phyloP scores from a whole-genome alignment of 2,113 vertebrate species.

The Empidonax traillii region DNA sequence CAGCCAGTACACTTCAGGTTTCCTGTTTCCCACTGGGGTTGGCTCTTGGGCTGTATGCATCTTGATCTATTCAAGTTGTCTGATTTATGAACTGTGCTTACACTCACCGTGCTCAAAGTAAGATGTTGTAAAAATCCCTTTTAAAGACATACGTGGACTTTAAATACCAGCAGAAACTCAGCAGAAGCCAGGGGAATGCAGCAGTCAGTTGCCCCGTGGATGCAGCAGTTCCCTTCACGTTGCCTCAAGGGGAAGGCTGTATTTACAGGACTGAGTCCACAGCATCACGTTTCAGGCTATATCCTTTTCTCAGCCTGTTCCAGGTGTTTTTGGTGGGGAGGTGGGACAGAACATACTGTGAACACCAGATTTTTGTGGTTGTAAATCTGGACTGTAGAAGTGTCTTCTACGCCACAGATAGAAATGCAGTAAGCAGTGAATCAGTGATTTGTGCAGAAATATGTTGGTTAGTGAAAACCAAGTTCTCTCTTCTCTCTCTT shows the following conservation, averaged over 20 bases:
- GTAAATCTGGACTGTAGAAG: background rate
- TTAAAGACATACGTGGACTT: background rate
- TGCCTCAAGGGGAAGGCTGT: background rate
- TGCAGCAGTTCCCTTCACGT: background rate
- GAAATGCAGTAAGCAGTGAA: background rate
- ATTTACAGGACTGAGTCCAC: background rate
- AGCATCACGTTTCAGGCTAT: fast-evolving
- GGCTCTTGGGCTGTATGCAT: background rate
- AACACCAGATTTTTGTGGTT: background rate
- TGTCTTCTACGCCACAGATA: background rate
- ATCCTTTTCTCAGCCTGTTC: background rate
- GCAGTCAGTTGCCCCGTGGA: background rate
- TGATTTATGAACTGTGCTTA: background rate
- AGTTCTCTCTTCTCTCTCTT: background rate
- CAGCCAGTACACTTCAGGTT: background rate
- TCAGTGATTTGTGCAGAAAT: background rate
- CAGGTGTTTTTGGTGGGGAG: background rate
- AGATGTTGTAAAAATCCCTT: background rate
- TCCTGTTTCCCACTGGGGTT: fast-evolving
- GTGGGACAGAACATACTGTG: background rate
- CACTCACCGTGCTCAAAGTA: background rate
- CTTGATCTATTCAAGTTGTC: background rate
- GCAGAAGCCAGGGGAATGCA: background rate
- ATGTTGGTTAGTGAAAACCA: fast-evolving
- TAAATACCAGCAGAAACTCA: background rate